Conservation (phyloP, 2,797 vertebrate genomes). For the Chelon labrosus region DNA sequence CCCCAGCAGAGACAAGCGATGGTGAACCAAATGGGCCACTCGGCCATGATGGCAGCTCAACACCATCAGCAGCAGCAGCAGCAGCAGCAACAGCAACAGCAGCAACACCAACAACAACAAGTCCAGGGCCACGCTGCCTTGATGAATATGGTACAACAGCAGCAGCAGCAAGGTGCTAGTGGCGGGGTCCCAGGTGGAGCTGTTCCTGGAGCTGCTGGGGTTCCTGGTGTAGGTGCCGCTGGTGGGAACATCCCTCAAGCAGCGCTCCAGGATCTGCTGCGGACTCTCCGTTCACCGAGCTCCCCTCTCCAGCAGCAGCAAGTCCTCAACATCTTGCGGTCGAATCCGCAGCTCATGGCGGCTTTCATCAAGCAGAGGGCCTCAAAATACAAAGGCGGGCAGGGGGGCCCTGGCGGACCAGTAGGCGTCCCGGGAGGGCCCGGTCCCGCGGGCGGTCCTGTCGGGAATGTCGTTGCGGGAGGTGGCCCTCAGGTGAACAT, state of each 20-base stretch:
- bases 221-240: conserved; percentile 73
- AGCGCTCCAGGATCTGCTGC: conserved; percentile 93
- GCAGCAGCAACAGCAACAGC: conserved; percentile 47
- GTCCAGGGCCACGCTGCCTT: conserved; percentile 69
- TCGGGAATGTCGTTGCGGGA: conserved; percentile 73
- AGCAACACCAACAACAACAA: conserved; percentile 82
- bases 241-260: conserved; percentile 90
- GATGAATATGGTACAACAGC: conserved; percentile 74
- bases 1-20: conserved; percentile 83
- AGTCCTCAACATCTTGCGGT: conserved; percentile 96
- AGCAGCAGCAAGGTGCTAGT: conserved; percentile 67
- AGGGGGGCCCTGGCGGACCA: conserved; percentile 64
- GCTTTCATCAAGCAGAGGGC: conserved; percentile 98
- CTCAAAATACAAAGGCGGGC: conserved; percentile 89
- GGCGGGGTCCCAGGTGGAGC: conserved; percentile 70
- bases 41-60: conserved; percentile 85
- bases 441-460: conserved; percentile 74
- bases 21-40: conserved; percentile 83
- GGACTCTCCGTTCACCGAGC: conserved; percentile 95
- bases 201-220: conserved; percentile 65
- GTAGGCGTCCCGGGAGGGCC: conserved; percentile 47
- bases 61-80: conserved; percentile 81
- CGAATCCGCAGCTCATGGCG: conserved; percentile 95
- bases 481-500: conserved; percentile 77
- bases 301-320: conserved; percentile 97